Conservation (phyloP, 1,140 invertebrate species). For the Epicauta chinensis region DNA sequence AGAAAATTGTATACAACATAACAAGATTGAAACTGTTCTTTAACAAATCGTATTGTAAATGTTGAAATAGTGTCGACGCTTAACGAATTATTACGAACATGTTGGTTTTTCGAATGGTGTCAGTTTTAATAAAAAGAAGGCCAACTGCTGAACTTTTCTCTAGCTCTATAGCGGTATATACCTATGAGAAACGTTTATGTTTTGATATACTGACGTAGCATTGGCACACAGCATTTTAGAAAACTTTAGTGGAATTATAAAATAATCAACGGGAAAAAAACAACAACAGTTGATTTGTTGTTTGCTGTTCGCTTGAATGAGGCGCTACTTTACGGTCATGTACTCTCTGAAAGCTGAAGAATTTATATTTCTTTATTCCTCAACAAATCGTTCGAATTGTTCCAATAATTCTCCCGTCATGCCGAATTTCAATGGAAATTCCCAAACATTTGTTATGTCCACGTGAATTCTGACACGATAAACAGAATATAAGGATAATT, state of each 20-base stretch:
- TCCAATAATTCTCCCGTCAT: too few species aligned
- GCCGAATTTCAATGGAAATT: background rate
- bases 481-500: constrained; percentile 30
- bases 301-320: constrained; percentile 22
- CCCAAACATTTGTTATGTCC: constrained; percentile 27
- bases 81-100: too few species aligned
- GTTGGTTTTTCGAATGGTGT: too few species aligned
- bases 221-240: constrained; percentile 17
- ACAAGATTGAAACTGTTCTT: too few species aligned
- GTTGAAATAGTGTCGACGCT: too few species aligned
- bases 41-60: too few species aligned
- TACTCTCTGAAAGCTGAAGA: constrained; percentile 32
- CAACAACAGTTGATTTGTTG: constrained; percentile 23
- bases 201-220: constrained; percentile 28
- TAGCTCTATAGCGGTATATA: constrained; percentile 20
- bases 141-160: constrained; percentile 38
- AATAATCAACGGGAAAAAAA: background rate
- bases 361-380: background rate
- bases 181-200: too few species aligned
- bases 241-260: background rate
- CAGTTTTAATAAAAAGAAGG: constrained; percentile 30
- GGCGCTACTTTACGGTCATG: constrained; percentile 39
- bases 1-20: constrained; percentile 27
- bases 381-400: too few species aligned
- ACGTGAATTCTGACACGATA: constrained; percentile 24